A percentile compares a stretch with the other conserved stretches of the same genome.
Evolutionary conservation across 2,888 invertebrate species (phyloP).

Genomic region (Melanostoma mellinum): DNA sequence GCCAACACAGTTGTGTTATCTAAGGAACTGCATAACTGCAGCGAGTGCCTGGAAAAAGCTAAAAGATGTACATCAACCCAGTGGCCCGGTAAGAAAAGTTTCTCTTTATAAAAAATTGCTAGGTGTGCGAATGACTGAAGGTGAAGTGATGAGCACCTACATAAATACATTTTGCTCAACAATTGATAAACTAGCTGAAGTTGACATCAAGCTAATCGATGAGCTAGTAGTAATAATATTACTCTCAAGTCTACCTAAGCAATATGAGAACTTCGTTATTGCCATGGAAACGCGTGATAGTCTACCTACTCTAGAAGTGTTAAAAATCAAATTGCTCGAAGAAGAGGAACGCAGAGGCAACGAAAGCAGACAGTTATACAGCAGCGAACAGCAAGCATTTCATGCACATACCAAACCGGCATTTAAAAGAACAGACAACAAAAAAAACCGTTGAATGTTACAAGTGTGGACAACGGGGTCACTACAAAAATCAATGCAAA

Average conservation of each 20-base stretch:
- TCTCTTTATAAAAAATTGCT: slow-evolving; percentile 64
- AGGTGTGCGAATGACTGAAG: slow-evolving; percentile 47
- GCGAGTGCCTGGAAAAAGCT: slow-evolving; percentile 51
- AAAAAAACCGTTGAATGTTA: slow-evolving; percentile 36
- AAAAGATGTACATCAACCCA: slow-evolving; percentile 55
- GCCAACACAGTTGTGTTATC: slow-evolving; percentile 53
- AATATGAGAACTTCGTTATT: slow-evolving; percentile 48
- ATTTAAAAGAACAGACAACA: slow-evolving; percentile 31
- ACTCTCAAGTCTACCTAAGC: slow-evolving; percentile 45
- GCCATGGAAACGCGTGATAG: slow-evolving; percentile 41
- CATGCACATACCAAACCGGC: slow-evolving; percentile 26
- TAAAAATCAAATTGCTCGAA: not conserved
- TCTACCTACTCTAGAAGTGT: slow-evolving; percentile 34
- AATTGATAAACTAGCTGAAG: slow-evolving; percentile 47
- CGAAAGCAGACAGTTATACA: no score
- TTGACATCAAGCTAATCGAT: slow-evolving; percentile 31
- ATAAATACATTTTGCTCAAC: slow-evolving; percentile 52
- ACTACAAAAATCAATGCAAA: slow-evolving; percentile 48
- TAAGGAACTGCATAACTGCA: slow-evolving; percentile 49
- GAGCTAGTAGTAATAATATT: slow-evolving; percentile 51
- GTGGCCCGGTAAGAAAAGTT: slow-evolving; percentile 59
- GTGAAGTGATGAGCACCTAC: slow-evolving; percentile 42
- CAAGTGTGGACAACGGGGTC: slow-evolving; percentile 30
- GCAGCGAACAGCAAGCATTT: no score
- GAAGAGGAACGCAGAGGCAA: no score